Percentiles rank a stretch among this genome's conserved stretches.
Conservation (phyloP, 2,113 vertebrate genomes). For the Psittacula cyanocephala region DNA sequence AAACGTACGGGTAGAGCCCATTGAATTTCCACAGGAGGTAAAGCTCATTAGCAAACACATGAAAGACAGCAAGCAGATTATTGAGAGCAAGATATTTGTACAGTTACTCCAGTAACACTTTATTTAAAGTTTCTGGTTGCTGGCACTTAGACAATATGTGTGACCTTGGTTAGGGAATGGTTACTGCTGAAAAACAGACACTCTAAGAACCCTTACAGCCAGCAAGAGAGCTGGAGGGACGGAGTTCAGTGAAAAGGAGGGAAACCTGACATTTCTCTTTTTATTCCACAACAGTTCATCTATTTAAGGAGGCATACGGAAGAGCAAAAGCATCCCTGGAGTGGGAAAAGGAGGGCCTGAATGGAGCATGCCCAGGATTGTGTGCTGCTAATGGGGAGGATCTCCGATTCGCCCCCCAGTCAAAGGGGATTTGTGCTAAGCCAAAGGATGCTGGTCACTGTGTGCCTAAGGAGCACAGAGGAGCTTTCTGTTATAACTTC, state of each 20-base stretch:
- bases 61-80: conserved; percentile 65
- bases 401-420: background rate
- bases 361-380: background rate
- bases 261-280: background rate
- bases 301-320: background rate
- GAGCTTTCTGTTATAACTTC: conserved; percentile 36
- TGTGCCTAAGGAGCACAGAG: background rate
- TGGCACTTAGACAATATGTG: conserved; percentile 9
- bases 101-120: conserved; percentile 33
- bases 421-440: conserved; percentile 26
- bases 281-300: background rate
- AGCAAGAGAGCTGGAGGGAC: background rate
- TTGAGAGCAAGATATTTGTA: conserved; percentile 29
- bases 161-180: background rate
- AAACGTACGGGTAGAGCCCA: background rate
- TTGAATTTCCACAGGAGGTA: conserved; percentile 58
- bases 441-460: background rate
- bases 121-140: conserved; percentile 8
- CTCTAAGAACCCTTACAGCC: background rate
- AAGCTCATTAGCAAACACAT: conserved; percentile 42
- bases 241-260: background rate
- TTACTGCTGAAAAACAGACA: conserved; percentile 43
- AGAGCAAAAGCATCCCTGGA: conserved; percentile 17
- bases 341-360: background rate
- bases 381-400: background rate